phyloP scores from a whole-genome alignment of 2,113 vertebrate species.

The Tupaia tana region DNA sequence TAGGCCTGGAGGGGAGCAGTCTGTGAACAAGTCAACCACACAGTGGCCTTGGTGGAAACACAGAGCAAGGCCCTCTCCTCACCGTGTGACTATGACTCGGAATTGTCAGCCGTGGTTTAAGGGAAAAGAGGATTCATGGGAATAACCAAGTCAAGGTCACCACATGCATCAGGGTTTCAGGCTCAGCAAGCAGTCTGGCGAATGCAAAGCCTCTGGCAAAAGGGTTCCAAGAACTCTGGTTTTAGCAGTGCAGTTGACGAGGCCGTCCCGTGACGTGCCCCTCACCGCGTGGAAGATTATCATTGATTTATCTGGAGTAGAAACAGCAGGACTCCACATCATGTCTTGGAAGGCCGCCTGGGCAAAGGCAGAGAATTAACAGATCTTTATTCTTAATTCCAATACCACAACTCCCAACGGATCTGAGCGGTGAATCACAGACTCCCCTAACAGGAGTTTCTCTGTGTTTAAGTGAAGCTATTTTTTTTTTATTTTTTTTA shows the following conservation, averaged over 20 bases:
- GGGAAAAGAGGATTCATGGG: slow-evolving; percentile 15
- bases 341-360: slow-evolving; percentile 59
- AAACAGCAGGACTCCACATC: slow-evolving; percentile 61
- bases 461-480: slow-evolving; percentile 45
- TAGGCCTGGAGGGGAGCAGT: not conserved
- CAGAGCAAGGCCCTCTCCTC: not conserved
- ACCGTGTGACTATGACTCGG: slow-evolving; percentile 17
- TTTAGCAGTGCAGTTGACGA: not conserved
- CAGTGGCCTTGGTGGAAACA: not conserved
- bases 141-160: slow-evolving; percentile 29
- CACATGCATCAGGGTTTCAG: slow-evolving; percentile 3
- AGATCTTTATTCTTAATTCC: slow-evolving; percentile 71
- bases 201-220: not conserved
- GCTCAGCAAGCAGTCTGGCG: slow-evolving; percentile 53
- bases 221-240: slow-evolving; percentile 65
- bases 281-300: slow-evolving; percentile 67
- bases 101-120: not conserved
- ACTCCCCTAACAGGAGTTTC: slow-evolving; percentile 47
- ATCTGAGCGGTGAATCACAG: slow-evolving; percentile 13
- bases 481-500: not conserved
- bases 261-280: not conserved
- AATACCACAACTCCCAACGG: slow-evolving; percentile 25
- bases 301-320: slow-evolving; percentile 72
- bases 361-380: slow-evolving; percentile 58
- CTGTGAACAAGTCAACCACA: not conserved